phyloP scores from a whole-genome alignment of 1,140 invertebrate genomes.

The Orchestia grillus region DNA sequence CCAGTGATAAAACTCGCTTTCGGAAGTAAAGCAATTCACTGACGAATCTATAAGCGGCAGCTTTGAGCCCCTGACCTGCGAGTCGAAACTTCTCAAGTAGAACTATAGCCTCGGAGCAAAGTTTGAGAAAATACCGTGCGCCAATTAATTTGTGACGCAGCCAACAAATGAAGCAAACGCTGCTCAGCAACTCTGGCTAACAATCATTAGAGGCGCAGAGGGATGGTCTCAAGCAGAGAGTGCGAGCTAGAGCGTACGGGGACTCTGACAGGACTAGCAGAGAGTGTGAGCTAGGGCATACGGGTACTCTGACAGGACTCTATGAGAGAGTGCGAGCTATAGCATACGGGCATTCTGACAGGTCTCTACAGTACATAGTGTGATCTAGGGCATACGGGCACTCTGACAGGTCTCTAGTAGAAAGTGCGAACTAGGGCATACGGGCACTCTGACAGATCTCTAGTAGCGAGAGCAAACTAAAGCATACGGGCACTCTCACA shows the following conservation, averaged over 20 bases:
- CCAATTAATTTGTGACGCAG: slow-evolving; percentile 52
- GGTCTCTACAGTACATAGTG: too few species aligned
- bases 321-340: too few species aligned
- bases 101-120: neutral
- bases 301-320: too few species aligned
- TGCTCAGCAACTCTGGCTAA: neutral
- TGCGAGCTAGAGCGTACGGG: neutral
- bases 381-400: too few species aligned
- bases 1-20: too few species aligned
- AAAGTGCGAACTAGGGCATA: too few species aligned
- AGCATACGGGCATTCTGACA: too few species aligned
- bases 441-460: too few species aligned
- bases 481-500: neutral
- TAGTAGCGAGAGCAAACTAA: neutral
- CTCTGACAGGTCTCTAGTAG: too few species aligned
- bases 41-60: neutral
- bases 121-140: neutral
- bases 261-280: neutral
- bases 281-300: too few species aligned
- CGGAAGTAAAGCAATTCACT: too few species aligned
- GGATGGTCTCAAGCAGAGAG: neutral
- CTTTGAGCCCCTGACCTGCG: neutral
- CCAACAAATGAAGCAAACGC: slow-evolving; percentile 30
- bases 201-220: neutral
- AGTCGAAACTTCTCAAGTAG: slow-evolving; percentile 7